Evolutionary conservation across 2,113 vertebrate genomes (phyloP).

Genomic region (Tetraodon nigroviridis): DNA sequence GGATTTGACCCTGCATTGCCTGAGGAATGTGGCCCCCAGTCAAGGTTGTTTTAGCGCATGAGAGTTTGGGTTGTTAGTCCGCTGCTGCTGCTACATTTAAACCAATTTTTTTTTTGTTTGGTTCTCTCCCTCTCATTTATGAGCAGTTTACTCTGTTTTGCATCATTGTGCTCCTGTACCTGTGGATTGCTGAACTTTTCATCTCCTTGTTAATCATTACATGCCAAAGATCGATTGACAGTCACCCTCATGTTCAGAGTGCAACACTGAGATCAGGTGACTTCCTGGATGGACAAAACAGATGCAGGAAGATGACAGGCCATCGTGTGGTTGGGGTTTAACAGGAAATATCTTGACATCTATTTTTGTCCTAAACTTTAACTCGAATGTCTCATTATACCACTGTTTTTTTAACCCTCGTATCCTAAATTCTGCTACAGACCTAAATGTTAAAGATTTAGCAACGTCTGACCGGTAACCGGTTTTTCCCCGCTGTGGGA

Average conservation of each 20-base stretch:
- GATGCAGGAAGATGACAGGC: too few relatives aligned
- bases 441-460: too few relatives aligned
- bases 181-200: background rate
- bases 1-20: constrained; percentile 69
- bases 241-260: background rate
- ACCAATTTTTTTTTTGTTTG: constrained; percentile 9
- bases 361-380: too few relatives aligned
- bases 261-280: background rate
- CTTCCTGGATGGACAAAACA: background rate
- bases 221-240: background rate
- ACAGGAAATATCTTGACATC: too few relatives aligned
- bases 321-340: too few relatives aligned
- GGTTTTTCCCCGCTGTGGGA: too few relatives aligned
- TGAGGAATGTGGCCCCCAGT: constrained; percentile 70
- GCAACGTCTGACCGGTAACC: too few relatives aligned
- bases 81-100: constrained; percentile 24
- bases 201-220: too few relatives aligned
- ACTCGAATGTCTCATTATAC: too few relatives aligned
- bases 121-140: constrained; percentile 4
- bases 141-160: background rate
- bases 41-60: constrained; percentile 53
- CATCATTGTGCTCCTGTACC: background rate
- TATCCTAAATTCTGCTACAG: too few relatives aligned
- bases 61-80: constrained; percentile 47
- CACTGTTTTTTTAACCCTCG: too few relatives aligned